A percentile compares a stretch with the other conserved stretches of the same genome.
Evolutionary conservation across 2,888 invertebrate species (phyloP).

Genomic region (Rhagium mordax): DNA sequence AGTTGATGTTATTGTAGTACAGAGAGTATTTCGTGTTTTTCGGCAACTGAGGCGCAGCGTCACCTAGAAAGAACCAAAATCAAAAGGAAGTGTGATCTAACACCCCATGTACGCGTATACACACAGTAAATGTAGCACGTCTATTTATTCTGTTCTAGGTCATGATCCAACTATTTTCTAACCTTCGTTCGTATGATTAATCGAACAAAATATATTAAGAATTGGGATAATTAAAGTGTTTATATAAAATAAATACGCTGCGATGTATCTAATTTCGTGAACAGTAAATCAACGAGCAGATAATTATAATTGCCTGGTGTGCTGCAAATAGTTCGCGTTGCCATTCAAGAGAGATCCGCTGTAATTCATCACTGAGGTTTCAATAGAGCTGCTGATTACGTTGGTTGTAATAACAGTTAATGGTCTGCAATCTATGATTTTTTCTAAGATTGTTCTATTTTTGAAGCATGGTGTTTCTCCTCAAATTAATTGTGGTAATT

Average conservation of each 20-base stretch:
- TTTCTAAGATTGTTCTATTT: too few relatives aligned
- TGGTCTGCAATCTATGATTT: too few relatives aligned
- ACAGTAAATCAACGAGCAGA: conserved; percentile 3
- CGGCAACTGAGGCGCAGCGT: too few relatives aligned
- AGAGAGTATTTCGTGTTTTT: too few relatives aligned
- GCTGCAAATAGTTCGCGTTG: background rate
- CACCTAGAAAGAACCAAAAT: too few relatives aligned
- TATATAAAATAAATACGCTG: background rate
- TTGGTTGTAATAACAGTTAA: background rate
- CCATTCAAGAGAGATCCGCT: conserved; percentile 1
- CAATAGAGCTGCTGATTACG: conserved; percentile 1
- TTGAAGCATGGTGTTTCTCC: too few relatives aligned
- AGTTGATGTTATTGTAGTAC: too few relatives aligned
- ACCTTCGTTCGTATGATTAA: background rate
- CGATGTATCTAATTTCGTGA: background rate
- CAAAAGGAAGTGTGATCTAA: too few relatives aligned
- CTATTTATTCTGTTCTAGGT: conserved; percentile 1
- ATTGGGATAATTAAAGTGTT: background rate
- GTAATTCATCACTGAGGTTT: conserved; percentile 2
- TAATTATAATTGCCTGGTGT: background rate
- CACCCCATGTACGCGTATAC: background rate
- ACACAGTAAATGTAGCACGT: background rate
- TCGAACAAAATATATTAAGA: background rate
- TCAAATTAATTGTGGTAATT: too few relatives aligned
- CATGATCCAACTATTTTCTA: background rate